Base-by-base conservation (phyloP, 2,888 invertebrate species). In the Stenichneumon culpator region DNA sequence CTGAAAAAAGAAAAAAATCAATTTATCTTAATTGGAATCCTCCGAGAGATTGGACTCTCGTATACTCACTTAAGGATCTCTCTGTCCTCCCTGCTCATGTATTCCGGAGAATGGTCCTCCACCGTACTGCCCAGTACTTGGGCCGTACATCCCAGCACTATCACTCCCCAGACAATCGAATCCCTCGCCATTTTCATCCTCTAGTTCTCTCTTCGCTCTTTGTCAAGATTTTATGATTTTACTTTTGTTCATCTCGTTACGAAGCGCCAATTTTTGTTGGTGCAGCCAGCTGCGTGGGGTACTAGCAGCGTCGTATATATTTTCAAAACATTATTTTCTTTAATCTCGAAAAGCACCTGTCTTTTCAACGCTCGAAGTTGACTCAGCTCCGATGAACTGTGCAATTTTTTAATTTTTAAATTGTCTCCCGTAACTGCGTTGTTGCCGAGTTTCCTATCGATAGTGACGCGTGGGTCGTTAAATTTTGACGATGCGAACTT, bases 41-140 rank as follows among this genome's bases (percentile, higher is more conserved):
- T 22, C 28, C 32, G 19, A 60, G 77, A 75, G n/a, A 32, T 9
- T 63, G 32, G 63, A 74, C 36, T 39, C 7, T 25, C 44, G 2
- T 44, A 73, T 72, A 92, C 93, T 94, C 94, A 97, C 97, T 96
- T 96, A 89, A 97, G 94, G 87, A 95, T 94, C 79, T 95, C 94
- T 87, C 96, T 95, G 92, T 97, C 97, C 90, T 95, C 94, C 90
- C 95, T 95, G 50, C 96, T 95, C 96, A 97, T 97, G 87, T 92
- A 93, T 80, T 94, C 94, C n/a, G 90, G 82, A 22, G 90, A 89
- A 73, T 92, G 90, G 54, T 93, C 90, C 74, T 93, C 91, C 7
- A 89, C 88, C 54, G 88, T 67, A 50, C 85, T 89, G 25, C 88
- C 74, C 47, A 90, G 87, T 14, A 83, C 83, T 70, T 89, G 89